These are phyloP conservation scores for Megathymus violae DNA, from an alignment of 1,140 invertebrate genomes.

Conservation along the genomic window DNA sequence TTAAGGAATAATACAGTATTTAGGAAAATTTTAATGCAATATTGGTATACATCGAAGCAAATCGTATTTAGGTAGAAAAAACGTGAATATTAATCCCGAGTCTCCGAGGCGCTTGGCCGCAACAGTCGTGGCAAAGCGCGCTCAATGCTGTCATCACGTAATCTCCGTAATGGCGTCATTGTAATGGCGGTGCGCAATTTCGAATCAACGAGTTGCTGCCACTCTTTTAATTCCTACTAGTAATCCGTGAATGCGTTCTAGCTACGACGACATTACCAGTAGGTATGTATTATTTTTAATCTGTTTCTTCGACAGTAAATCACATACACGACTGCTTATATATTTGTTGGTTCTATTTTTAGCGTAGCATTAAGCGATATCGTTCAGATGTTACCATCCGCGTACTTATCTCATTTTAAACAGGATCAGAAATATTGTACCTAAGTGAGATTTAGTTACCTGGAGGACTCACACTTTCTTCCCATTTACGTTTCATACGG, in stretches of 20 bases:
- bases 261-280: conserved; percentile 19
- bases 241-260: conserved; percentile 16
- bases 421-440: no score
- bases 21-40: no score
- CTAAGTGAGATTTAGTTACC: no score
- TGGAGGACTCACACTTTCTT: conserved; percentile 8
- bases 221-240: conserved; percentile 32
- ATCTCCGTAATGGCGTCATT: conserved; percentile 58
- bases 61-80: no score
- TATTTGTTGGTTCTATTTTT: no score
- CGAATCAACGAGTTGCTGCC: conserved; percentile 39
- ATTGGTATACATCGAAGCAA: no score
- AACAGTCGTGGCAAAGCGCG: conserved; percentile 32
- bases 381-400: no score
- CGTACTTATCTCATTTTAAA: no score
- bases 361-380: no score
- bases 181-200: conserved; percentile 49
- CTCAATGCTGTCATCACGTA: conserved; percentile 52
- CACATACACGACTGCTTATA: no score
- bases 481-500: conserved; percentile 21
- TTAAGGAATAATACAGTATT: no score
- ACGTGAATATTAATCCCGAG: background rate
- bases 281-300: background rate
- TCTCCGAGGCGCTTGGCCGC: background rate
- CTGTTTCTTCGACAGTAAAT: no score